Evolutionary conservation across 2,888 invertebrate species (phyloP).

Genomic region (Synanthedon myopaeformis): DNA sequence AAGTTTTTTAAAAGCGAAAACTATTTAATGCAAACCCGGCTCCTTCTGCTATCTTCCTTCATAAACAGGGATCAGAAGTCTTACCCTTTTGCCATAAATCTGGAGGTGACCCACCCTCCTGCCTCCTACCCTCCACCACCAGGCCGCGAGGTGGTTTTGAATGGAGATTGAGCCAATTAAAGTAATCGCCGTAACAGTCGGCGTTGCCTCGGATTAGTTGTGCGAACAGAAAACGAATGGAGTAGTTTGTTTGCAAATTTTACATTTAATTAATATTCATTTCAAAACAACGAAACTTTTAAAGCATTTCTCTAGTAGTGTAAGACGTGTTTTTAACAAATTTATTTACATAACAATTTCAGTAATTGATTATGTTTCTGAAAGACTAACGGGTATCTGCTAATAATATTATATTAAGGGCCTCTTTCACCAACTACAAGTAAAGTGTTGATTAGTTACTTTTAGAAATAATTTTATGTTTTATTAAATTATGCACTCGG

Average conservation of each 20-base stretch:
- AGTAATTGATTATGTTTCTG: too few species aligned
- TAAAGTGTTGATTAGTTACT: too few species aligned
- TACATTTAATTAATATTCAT: too few species aligned
- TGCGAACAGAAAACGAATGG: slow-evolving; percentile 32
- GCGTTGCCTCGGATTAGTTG: slow-evolving; percentile 77
- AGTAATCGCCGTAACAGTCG: slow-evolving; percentile 78
- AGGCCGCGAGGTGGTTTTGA: slow-evolving; percentile 59
- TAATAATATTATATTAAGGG: too few species aligned
- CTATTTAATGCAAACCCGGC: slow-evolving; percentile 6
- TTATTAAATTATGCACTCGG: too few species aligned
- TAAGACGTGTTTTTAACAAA: too few species aligned
- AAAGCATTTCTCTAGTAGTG: too few species aligned
- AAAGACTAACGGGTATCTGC: too few species aligned
- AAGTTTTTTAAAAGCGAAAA: slow-evolving; percentile 1
- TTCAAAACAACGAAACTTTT: too few species aligned
- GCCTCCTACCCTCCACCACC: slow-evolving; percentile 9
- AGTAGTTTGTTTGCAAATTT: slow-evolving; percentile 14
- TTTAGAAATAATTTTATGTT: too few species aligned
- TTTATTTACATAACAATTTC: too few species aligned
- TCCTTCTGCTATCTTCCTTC: slow-evolving; percentile 64
- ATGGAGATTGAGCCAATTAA: slow-evolving; percentile 77
- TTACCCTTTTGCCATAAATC: slow-evolving; percentile 69
- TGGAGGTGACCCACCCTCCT: slow-evolving; percentile 33
- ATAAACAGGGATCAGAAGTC: slow-evolving; percentile 67
- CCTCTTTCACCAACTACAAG: too few species aligned